Evolutionary conservation across 2,113 vertebrate genomes (phyloP).

Genomic region (Neoarius graeffei): DNA sequence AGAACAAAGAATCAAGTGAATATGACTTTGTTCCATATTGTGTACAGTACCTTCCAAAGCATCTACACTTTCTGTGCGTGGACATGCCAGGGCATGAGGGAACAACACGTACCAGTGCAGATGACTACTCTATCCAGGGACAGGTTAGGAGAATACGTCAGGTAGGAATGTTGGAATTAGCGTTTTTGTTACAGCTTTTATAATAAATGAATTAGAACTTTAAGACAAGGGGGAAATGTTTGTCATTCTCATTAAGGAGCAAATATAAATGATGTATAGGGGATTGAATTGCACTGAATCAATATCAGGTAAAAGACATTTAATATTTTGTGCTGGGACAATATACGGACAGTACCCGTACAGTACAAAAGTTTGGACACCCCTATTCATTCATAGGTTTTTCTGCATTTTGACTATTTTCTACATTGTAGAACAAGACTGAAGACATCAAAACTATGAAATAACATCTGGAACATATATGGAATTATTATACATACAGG

Average conservation of each 20-base stretch:
- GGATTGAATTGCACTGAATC: background rate
- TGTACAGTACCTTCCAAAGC: constrained; percentile 89
- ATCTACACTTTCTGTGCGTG: constrained; percentile 90
- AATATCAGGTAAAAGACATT: background rate
- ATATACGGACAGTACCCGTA: background rate
- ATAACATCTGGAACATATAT: too few relatives aligned
- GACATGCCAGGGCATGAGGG: constrained; percentile 97
- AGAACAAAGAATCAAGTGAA: background rate
- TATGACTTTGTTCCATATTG: background rate
- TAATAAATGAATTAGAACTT: background rate
- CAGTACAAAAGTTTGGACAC: too few relatives aligned
- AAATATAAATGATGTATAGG: background rate
- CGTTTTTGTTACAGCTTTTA: background rate
- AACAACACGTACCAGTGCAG: constrained; percentile 84
- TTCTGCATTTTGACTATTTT: too few relatives aligned
- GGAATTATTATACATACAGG: too few relatives aligned
- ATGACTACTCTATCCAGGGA: constrained; percentile 88
- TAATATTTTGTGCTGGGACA: background rate
- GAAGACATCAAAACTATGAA: too few relatives aligned
- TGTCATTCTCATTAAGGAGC: background rate
- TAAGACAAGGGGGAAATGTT: background rate
- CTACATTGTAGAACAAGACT: too few relatives aligned
- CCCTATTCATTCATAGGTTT: too few relatives aligned
- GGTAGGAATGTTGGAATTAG: constrained; percentile 69
- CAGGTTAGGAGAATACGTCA: constrained; percentile 90